Conservation (phyloP, 2,797 vertebrate genomes). For the Parambassis ranga region DNA sequence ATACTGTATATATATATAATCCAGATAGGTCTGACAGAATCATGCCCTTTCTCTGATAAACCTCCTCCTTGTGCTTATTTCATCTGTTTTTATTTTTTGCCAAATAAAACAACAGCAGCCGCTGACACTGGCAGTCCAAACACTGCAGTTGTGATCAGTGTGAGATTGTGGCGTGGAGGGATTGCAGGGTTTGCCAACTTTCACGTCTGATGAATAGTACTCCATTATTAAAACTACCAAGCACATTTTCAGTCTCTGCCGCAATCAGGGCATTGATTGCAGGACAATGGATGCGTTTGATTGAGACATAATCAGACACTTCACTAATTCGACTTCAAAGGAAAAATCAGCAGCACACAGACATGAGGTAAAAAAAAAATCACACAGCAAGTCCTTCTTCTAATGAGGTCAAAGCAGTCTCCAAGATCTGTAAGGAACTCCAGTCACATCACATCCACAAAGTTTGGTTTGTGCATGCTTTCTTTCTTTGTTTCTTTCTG, state of each 20-base stretch:
- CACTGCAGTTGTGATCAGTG: constrained; percentile 22
- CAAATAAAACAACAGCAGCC: background rate
- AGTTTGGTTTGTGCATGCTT: background rate
- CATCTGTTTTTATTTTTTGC: background rate
- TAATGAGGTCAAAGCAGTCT: constrained; percentile 39
- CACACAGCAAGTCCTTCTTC: constrained; percentile 18
- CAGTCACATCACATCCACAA: background rate
- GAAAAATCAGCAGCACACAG: constrained; percentile 70
- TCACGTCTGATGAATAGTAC: constrained; percentile 52
- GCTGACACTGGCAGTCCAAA: background rate
- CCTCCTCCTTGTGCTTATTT: background rate
- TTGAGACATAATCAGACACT: constrained; percentile 75
- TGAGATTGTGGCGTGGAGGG: constrained; percentile 2
- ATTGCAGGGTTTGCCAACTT: constrained; percentile 53
- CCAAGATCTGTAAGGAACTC: background rate
- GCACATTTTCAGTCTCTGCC: constrained; percentile 44
- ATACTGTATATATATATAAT: no score
- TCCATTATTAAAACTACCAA: constrained; percentile 56
- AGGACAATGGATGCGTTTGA: constrained; percentile 76
- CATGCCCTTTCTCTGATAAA: background rate
- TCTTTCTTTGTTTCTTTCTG: no score
- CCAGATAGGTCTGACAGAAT: no score
- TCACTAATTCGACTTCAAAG: constrained; percentile 73
- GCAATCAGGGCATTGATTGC: constrained; percentile 79
- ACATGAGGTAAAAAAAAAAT: constrained; percentile 56